Base-by-base conservation (phyloP, 1,140 invertebrate genomes). In the Diuraphis noxia region DNA sequence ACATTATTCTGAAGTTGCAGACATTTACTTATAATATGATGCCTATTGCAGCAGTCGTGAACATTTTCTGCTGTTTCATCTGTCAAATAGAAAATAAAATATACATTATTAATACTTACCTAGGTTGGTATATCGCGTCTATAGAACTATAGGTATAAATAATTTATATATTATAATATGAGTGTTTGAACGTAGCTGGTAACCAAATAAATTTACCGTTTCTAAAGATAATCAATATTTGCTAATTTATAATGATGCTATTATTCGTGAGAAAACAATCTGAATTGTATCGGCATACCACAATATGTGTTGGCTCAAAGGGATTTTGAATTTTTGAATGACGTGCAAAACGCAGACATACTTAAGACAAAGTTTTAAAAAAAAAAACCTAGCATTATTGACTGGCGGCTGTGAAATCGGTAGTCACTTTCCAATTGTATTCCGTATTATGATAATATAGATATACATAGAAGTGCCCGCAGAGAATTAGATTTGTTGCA, bases 371-470 rank as follows among this genome's bases (percentile, higher is more conserved):
- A 49, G 34, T 72, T 72, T 23, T 7, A 49, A 72, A 49, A 86
- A 86, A n/a, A 36, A 87, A 87, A 52, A 23, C 25, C 49, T 36
- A 49, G 23, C 21, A 49, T 38, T 25, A 88, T 56, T 89, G 63
- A 89, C 88, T 77, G 8, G 36, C 88, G 88, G 88, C 88, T 89
- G 56, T 72, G 88, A 89, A 89, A 89, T 89, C 88, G 56, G 43
- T 25, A 41, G 34, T 88, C 23, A 77, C 88, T 89, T 77, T 89
- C 88, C 56, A 89, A 89, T 89, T 34, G 25, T 41, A 25, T 30
- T 41, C 25, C 25, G n/a, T 63, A 63, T 63, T 63, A 63, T 63
- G 30, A 41, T 38, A n/a, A 5, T 46, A 8, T 40, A 25, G 23
- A 1, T n/a, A 63, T 17, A 17, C 3, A 30, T 40, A 82, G 25